Evolutionary conservation across 2,797 vertebrate genomes (phyloP).

Genomic region (Triplophysa yarkandensis): DNA sequence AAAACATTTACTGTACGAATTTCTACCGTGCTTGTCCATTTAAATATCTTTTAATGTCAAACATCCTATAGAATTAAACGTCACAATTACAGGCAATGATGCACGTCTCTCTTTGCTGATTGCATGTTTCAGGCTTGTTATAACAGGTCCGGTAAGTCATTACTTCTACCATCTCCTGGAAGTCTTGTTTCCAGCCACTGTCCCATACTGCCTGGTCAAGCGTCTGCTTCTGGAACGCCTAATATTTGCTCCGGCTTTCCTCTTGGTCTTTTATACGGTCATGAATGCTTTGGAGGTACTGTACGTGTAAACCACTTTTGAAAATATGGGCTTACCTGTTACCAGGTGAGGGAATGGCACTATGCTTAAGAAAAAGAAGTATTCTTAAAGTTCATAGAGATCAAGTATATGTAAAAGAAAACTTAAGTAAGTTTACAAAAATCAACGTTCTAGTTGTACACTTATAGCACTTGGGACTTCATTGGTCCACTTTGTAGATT

Average conservation of each 20-base stretch:
- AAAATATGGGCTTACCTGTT: no score
- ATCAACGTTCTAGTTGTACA: no score
- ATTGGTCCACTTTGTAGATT: no score
- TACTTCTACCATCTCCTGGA: conserved; percentile 87
- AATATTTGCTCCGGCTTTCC: conserved; percentile 82
- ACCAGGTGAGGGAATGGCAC: no score
- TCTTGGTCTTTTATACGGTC: conserved; percentile 81
- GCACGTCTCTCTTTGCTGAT: neutral
- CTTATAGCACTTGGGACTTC: no score
- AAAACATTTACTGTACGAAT: neutral
- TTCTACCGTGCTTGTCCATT: neutral
- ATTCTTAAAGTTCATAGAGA: no score
- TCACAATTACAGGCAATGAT: neutral
- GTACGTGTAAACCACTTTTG: no score
- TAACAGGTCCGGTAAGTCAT: conserved; percentile 87
- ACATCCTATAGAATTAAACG: neutral
- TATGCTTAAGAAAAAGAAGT: no score
- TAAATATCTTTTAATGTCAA: neutral
- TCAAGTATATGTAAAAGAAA: no score
- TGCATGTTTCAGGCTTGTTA: conserved; percentile 71
- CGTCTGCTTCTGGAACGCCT: conserved; percentile 85
- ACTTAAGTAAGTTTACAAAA: no score
- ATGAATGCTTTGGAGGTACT: conserved; percentile 87
- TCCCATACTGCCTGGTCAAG: conserved; percentile 75
- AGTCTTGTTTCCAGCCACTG: conserved; percentile 75